Evolutionary conservation across 2,888 invertebrate species (phyloP).

Genomic region (Napeogenes sylphis): DNA sequence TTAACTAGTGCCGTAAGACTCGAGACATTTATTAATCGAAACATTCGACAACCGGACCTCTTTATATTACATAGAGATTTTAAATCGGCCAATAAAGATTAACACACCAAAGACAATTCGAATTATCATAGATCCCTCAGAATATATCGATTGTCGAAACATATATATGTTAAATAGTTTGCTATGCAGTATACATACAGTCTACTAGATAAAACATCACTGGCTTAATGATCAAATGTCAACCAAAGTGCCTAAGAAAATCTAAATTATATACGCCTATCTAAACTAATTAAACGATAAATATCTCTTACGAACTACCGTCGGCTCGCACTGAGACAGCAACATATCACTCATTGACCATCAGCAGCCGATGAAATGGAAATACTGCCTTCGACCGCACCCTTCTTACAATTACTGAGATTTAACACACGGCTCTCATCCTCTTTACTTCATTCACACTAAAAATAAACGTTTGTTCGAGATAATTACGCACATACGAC

Average conservation of each 20-base stretch:
- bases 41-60: too few relatives aligned
- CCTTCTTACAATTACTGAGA: constrained; percentile 21
- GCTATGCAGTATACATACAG: constrained; percentile 37
- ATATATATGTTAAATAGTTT: constrained; percentile 50
- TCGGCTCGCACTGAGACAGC: constrained; percentile 63
- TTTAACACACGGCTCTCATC: constrained; percentile 5
- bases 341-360: constrained; percentile 71
- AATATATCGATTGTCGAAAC: constrained; percentile 35
- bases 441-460: constrained; percentile 23
- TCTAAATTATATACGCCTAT: constrained; percentile 61
- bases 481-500: constrained; percentile 23
- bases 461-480: constrained; percentile 25
- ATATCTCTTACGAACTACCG: constrained; percentile 67
- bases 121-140: constrained; percentile 19
- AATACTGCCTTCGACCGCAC: constrained; percentile 38
- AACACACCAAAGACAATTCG: constrained; percentile 14
- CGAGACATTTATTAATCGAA: too few relatives aligned
- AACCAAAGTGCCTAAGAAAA: constrained; percentile 55
- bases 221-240: constrained; percentile 51
- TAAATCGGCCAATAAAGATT: neutral
- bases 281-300: constrained; percentile 71
- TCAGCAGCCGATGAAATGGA: constrained; percentile 59
- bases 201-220: constrained; percentile 27
- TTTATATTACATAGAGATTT: too few relatives aligned
- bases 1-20: too few relatives aligned